Evolutionary conservation across 2,113 vertebrate genomes (phyloP), one percentile per base, ranked within the genome.

Genomic region (Prionailurus bengalensis): DNA sequence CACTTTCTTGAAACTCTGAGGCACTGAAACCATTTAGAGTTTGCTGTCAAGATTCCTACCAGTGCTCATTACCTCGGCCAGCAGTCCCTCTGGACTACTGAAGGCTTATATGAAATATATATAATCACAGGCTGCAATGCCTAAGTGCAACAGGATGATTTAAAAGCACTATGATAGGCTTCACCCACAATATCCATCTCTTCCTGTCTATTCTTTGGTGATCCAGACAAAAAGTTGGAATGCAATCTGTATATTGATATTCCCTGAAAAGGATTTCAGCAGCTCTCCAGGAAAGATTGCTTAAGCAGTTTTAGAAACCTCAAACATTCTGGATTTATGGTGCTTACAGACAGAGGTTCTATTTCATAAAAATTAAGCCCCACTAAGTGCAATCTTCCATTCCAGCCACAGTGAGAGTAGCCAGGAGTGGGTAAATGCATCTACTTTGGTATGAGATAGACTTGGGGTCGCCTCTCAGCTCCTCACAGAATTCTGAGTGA

Each of bases 201-300:
- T 33, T 61, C 79, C 74, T 53, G 92, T 96, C 89, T 95, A 93
- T 88, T 94, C 80, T 89, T 83, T 89, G 83, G 73, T 95, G 58
- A 96, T 89, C 66, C 51, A 88, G 87, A n/a, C 25, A 21, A 96
- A 95, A 39, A 51, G 73, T 95, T 88, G 79, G 90, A 95, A 88
- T 90, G 48, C 45, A 98, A 96, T 97, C 93, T 96, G 93, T 85
- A 94, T 53, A 93, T 90, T 79, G 91, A 45, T 11, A 39, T 96
- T 95, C 90, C 94, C 85, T 88, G 0, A 95, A 96, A 11, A 82
- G 33, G 87, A 85, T 89, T 97, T 96, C 91, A 95, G 68, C 36
- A 96, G 51, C 68, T 93, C 55, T 82, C 91, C 5, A 91, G 84
- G 83, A 12, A 94, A 65, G 63, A 93, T 90, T 85, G 76, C 63